Percentiles rank a stretch among this genome's conserved stretches.
These are phyloP conservation scores for Ariolimax columbianus DNA, from an alignment of 2,888 invertebrate genomes.

Conservation along the genomic window DNA sequence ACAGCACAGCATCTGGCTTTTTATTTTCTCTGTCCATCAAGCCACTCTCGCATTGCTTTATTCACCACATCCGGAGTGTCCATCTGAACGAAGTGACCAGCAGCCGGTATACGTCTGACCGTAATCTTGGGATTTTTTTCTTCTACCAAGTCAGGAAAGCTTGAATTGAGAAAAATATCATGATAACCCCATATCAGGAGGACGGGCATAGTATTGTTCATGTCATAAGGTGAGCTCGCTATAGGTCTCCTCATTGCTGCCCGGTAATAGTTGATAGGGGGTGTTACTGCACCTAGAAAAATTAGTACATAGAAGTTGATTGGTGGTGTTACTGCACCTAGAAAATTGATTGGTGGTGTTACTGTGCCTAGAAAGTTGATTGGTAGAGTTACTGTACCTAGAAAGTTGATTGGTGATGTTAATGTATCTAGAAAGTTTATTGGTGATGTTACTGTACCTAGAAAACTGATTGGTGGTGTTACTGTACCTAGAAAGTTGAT, in stretches of 20 bases:
- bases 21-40: conserved; percentile 41
- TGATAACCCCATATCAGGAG: conserved; percentile 66
- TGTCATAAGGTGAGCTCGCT: not conserved
- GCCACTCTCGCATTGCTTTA: conserved; percentile 83
- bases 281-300: conserved; percentile 43
- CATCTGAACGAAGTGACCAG: conserved; percentile 88
- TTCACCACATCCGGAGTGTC: conserved; percentile 85
- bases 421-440: no score
- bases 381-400: no score
- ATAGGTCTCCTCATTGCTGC: conserved; percentile 34
- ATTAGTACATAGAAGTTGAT: not conserved
- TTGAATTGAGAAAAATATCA: conserved; percentile 60
- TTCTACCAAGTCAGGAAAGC: conserved; percentile 51
- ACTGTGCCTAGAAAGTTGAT: no score
- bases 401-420: no score
- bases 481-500: no score
- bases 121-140: conserved; percentile 78
- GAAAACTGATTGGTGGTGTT: no score
- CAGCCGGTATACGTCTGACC: conserved; percentile 83
- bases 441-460: no score
- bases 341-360: no score
- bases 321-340: no score
- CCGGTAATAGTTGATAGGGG: conserved; percentile 55
- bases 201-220: conserved; percentile 55
- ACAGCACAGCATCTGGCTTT: not conserved